These are phyloP conservation scores for Dendrolimus pini DNA, from an alignment of 2,888 invertebrate genomes.

Conservation along the genomic window DNA sequence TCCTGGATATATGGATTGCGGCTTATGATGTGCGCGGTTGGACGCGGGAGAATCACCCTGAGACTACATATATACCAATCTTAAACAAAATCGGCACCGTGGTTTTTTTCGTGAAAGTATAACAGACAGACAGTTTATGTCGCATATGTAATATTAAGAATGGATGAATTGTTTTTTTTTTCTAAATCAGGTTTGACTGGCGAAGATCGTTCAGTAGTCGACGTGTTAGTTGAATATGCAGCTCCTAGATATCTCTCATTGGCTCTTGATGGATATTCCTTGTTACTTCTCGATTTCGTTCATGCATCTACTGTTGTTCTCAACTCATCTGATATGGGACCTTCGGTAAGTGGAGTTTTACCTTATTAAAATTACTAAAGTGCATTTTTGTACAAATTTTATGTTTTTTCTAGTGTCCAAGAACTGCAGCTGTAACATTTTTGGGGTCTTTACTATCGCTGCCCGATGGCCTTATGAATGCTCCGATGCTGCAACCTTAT, in stretches of 20 bases:
- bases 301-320: slow-evolving; percentile 93
- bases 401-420: slow-evolving; percentile 80
- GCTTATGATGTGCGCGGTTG: no score
- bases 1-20: no score
- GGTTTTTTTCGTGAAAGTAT: no score
- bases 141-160: no score
- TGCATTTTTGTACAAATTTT: no score
- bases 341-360: slow-evolving; percentile 45
- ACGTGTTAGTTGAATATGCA: slow-evolving; percentile 87
- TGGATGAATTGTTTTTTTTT: neutral
- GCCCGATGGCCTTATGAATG: slow-evolving; percentile 81
- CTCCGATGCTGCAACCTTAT: slow-evolving; percentile 82
- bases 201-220: slow-evolving; percentile 84
- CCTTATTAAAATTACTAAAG: no score
- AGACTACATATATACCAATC: no score
- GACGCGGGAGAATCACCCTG: no score
- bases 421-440: slow-evolving; percentile 93
- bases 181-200: slow-evolving; percentile 74
- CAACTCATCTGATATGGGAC: slow-evolving; percentile 85
- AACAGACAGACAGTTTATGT: no score
- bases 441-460: slow-evolving; percentile 91
- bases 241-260: slow-evolving; percentile 92
- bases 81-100: no score
- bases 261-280: slow-evolving; percentile 91
- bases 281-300: slow-evolving; percentile 91